Percentiles rank a stretch among this genome's conserved stretches.
These are phyloP conservation scores for Opisthocomus hoazin DNA, from an alignment of 2,113 vertebrate species.

Conservation along the genomic window DNA sequence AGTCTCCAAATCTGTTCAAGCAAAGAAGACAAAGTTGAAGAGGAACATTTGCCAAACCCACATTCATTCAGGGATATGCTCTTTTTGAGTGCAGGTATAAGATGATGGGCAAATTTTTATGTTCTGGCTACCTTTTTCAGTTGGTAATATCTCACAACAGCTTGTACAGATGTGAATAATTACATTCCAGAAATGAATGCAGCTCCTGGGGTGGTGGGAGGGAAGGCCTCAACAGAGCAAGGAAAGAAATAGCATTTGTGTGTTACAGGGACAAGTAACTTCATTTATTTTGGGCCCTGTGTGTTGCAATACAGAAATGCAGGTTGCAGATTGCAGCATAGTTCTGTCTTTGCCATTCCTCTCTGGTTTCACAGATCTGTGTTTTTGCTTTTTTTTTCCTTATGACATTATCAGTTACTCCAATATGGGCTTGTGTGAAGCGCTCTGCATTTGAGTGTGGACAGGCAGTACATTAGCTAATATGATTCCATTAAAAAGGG, in stretches of 20 bases:
- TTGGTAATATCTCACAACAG: neutral
- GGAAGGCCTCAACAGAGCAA: neutral
- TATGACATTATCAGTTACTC: neutral
- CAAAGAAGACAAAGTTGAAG: neutral
- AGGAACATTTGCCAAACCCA: neutral
- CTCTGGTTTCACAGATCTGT: neutral
- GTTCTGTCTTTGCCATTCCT: neutral
- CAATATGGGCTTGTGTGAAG: neutral
- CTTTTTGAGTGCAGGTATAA: neutral
- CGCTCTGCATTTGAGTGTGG: neutral
- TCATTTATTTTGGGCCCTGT: neutral
- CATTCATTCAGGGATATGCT: neutral
- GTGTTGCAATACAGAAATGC: neutral
- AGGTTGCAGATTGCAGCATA: neutral
- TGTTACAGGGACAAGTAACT: neutral
- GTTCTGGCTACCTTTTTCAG: neutral
- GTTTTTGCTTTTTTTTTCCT: neutral
- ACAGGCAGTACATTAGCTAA: slow-evolving; percentile 35
- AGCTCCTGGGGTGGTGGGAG: neutral
- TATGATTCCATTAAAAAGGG: slow-evolving; percentile 36
- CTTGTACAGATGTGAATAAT: neutral
- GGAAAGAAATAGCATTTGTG: neutral
- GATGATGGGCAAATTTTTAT: neutral
- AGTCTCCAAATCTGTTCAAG: neutral
- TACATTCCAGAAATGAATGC: neutral